Percentiles rank a stretch among this genome's conserved stretches.
These are phyloP conservation scores for Antidorcas marsupialis DNA, from an alignment of 2,113 vertebrate genomes.

Conservation along the genomic window DNA sequence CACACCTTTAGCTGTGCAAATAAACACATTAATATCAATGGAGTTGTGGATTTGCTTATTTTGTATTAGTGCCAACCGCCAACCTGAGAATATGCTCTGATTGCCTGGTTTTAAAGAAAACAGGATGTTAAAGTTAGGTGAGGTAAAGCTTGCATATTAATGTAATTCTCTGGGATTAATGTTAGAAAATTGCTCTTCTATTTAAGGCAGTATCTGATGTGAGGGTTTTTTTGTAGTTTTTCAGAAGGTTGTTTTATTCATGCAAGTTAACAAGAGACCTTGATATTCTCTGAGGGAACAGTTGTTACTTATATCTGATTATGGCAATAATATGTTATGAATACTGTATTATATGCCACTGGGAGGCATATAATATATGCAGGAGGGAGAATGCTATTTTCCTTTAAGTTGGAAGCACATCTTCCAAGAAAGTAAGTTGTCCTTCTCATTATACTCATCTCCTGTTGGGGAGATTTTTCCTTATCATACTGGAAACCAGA, in stretches of 20 bases:
- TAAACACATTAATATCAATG: background rate
- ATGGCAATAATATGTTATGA: background rate
- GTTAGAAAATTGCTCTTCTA: slow-evolving; percentile 24
- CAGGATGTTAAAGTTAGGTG: slow-evolving; percentile 41
- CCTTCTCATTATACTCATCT: too few relatives aligned
- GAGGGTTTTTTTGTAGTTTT: slow-evolving; percentile 26
- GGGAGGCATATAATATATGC: too few relatives aligned
- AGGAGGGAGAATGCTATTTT: too few relatives aligned
- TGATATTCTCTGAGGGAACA: background rate
- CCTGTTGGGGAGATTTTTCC: too few relatives aligned
- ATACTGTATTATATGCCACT: too few relatives aligned
- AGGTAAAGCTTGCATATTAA: slow-evolving; percentile 21
- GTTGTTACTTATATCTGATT: background rate
- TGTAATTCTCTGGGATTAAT: slow-evolving; percentile 35
- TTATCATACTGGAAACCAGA: too few relatives aligned
- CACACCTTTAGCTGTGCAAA: slow-evolving; percentile 35
- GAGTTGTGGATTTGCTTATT: background rate
- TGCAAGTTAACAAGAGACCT: background rate
- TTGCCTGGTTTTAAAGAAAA: slow-evolving; percentile 57
- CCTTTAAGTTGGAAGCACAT: too few relatives aligned
- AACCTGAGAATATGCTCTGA: background rate
- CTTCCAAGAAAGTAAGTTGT: too few relatives aligned
- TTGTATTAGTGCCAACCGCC: background rate
- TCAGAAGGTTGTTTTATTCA: slow-evolving; percentile 12
- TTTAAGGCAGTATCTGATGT: slow-evolving; percentile 16